These are phyloP conservation scores for Synergus umbraculus DNA, from an alignment of 2,888 invertebrate species.

Conservation along the genomic window DNA sequence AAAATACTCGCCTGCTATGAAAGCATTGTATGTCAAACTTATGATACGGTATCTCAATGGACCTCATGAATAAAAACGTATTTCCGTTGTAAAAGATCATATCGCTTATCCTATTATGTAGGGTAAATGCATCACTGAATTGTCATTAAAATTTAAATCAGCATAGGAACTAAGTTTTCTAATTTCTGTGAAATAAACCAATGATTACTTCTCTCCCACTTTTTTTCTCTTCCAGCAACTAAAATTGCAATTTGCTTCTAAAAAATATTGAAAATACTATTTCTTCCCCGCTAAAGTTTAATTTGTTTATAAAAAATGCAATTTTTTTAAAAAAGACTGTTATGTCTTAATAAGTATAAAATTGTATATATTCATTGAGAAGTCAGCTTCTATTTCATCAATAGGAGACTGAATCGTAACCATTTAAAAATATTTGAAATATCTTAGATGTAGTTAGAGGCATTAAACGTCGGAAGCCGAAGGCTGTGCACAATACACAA, in stretches of 20 bases:
- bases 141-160: constrained; percentile 30
- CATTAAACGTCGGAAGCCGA: not conserved
- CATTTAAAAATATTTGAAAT: not conserved
- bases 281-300: not conserved
- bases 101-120: constrained; percentile 27
- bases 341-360: not conserved
- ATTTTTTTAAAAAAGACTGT: not conserved
- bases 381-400: not conserved
- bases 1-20: constrained; percentile 12
- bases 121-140: constrained; percentile 37
- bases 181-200: not conserved
- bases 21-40: constrained; percentile 40
- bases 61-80: constrained; percentile 40
- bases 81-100: constrained; percentile 38
- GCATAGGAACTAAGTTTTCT: constrained; percentile 27
- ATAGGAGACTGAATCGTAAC: not conserved
- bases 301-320: not conserved
- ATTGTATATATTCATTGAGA: not conserved
- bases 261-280: not conserved
- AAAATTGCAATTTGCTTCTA: not conserved
- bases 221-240: not conserved
- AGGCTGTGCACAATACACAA: constrained; percentile 16
- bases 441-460: constrained; percentile 3
- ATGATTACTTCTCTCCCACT: too few species aligned
- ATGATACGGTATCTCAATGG: constrained; percentile 32